These are phyloP conservation scores for Thinocorus orbignyianus DNA, from an alignment of 2,113 vertebrate genomes.

Conservation along the genomic window DNA sequence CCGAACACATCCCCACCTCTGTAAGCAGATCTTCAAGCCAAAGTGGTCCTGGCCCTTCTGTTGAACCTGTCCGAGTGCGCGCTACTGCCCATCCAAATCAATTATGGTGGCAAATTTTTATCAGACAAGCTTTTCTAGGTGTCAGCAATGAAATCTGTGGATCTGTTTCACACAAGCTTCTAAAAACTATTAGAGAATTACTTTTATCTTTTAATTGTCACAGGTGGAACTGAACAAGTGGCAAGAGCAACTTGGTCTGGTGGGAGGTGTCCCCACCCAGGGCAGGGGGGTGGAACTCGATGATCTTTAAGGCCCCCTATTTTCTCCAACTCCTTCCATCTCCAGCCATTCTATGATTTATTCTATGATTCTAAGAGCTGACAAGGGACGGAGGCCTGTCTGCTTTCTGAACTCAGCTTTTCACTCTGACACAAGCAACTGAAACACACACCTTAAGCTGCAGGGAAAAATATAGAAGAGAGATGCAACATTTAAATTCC, in stretches of 20 bases:
- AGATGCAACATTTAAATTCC: neutral
- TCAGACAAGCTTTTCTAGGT: neutral
- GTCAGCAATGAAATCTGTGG: neutral
- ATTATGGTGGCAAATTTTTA: neutral
- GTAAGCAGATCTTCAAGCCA: neutral
- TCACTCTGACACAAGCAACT: neutral
- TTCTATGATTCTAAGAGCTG: neutral
- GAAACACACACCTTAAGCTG: neutral
- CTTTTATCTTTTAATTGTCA: neutral
- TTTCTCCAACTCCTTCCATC: too few relatives aligned
- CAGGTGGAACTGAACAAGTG: neutral
- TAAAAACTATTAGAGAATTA: neutral
- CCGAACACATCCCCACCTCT: neutral
- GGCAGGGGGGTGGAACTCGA: too few relatives aligned
- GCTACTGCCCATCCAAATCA: neutral
- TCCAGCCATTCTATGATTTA: too few relatives aligned
- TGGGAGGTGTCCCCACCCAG: too few relatives aligned
- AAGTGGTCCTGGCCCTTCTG: neutral
- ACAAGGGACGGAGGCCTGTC: fast-evolving
- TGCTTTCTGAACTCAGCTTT: neutral
- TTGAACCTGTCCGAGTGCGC: neutral
- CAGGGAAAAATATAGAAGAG: neutral
- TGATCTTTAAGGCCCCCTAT: too few relatives aligned
- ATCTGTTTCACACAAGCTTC: neutral
- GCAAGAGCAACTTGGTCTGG: too few relatives aligned